Percentiles rank a stretch among this genome's conserved stretches.
Evolutionary conservation across 2,113 vertebrate species (phyloP).

Genomic region (Campylomormyrus numenius): DNA sequence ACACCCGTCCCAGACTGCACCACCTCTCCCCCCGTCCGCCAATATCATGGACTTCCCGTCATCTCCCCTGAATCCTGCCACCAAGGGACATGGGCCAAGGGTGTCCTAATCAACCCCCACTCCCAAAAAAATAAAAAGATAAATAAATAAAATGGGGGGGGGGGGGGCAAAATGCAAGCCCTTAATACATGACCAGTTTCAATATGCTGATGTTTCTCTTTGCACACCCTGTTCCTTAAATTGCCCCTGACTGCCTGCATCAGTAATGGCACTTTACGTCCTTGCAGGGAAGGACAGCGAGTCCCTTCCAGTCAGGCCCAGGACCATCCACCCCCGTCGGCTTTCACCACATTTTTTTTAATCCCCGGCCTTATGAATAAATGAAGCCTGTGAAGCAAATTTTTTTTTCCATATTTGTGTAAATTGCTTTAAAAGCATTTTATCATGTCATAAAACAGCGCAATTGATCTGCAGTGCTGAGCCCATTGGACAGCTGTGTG

Average conservation of each 20-base stretch:
- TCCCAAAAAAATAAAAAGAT: constrained; percentile 54
- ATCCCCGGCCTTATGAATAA: constrained; percentile 75
- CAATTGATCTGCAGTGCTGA: constrained; percentile 97
- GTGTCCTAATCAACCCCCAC: constrained; percentile 27
- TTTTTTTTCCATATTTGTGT: constrained; percentile 97
- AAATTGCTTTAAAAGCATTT: constrained; percentile 99
- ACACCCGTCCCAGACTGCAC: neutral
- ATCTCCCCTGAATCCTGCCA: constrained; percentile 1
- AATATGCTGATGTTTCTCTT: constrained; percentile 98
- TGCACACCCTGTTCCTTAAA: constrained; percentile 93
- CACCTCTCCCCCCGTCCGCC: neutral
- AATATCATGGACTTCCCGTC: constrained; percentile 1
- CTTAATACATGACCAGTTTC: constrained; percentile 69
- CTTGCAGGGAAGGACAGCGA: constrained; percentile 98
- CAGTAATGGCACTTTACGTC: constrained; percentile 99
- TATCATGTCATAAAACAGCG: constrained; percentile 99
- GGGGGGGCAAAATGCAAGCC: constrained; percentile 57
- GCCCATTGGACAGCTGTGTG: constrained; percentile 99
- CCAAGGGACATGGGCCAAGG: constrained; percentile 48
- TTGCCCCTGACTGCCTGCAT: constrained; percentile 99
- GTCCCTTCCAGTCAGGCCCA: constrained; percentile 90
- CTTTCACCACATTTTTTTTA: constrained; percentile 58
- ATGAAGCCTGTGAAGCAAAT: constrained; percentile 78
- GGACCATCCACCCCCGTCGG: constrained; percentile 75
- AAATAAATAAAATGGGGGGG: constrained; percentile 49